A percentile compares a stretch with the other conserved stretches of the same genome.
Conservation (phyloP, 2,113 vertebrate species). For the Okapia johnstoni region DNA sequence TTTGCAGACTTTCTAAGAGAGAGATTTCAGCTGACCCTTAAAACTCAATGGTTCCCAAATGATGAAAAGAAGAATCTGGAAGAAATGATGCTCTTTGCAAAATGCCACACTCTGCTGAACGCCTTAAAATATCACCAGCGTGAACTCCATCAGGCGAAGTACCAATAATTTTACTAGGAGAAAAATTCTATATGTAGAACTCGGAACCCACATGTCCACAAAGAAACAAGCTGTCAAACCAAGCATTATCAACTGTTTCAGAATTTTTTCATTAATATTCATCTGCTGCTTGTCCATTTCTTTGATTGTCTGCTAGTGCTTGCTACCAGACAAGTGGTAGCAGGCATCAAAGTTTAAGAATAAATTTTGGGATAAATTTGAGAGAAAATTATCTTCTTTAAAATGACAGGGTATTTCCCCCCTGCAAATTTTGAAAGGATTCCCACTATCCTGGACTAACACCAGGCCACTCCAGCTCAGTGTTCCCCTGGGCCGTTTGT, state of each 20-base stretch:
- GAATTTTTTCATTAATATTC: constrained; percentile 56
- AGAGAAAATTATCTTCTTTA: background rate
- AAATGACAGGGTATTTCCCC: background rate
- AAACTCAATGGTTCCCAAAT: background rate
- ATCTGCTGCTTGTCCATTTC: constrained; percentile 51
- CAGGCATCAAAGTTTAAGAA: constrained; percentile 29
- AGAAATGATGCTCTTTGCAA: constrained; percentile 13
- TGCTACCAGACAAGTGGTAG: constrained; percentile 20
- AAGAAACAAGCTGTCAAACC: constrained; percentile 53
- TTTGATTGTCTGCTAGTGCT: constrained; percentile 35
- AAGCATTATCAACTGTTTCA: constrained; percentile 41
- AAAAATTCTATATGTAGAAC: constrained; percentile 27
- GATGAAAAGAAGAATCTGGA: background rate
- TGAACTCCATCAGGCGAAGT: background rate
- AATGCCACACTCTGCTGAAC: background rate
- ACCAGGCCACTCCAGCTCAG: background rate
- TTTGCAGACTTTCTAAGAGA: background rate
- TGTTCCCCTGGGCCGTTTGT: background rate
- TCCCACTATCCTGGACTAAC: background rate
- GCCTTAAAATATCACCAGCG: constrained; percentile 4
- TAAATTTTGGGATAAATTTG: background rate
- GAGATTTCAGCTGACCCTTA: background rate
- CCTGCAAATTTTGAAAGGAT: background rate
- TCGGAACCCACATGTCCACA: constrained; percentile 28
- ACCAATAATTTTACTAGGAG: background rate